Conservation (phyloP, 2,888 invertebrate genomes). For the Caenorhabditis sinica region DNA sequence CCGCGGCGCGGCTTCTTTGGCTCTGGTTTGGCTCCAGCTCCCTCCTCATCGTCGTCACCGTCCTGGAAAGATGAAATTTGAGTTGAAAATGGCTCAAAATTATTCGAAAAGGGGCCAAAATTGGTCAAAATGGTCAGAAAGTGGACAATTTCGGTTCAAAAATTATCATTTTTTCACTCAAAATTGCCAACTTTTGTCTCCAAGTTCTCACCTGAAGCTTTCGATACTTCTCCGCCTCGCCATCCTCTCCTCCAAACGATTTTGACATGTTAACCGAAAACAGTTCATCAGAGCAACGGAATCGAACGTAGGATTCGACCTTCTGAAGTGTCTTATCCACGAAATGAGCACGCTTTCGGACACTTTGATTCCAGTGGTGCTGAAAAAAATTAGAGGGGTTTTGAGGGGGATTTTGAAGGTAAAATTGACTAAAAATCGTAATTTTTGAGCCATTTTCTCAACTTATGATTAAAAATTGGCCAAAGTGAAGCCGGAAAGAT, state of each 20-base stretch:
- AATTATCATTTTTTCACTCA: too few relatives aligned
- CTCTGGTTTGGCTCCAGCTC: conserved; percentile 18
- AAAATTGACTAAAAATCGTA: too few relatives aligned
- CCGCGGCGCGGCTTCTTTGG: conserved; percentile 42
- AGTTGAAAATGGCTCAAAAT: too few relatives aligned
- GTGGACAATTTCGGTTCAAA: too few relatives aligned
- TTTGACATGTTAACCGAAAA: conserved; percentile 72
- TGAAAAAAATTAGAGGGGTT: conserved; percentile 51
- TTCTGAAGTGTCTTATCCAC: conserved; percentile 71
- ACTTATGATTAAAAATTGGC: background rate
- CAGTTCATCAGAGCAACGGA: conserved; percentile 68
- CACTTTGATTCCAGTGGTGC: conserved; percentile 74
- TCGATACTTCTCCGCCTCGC: conserved; percentile 62
- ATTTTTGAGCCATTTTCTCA: too few relatives aligned
- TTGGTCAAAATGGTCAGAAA: too few relatives aligned
- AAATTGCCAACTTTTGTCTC: too few relatives aligned
- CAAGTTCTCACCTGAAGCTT: conserved; percentile 26
- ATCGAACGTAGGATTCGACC: conserved; percentile 73
- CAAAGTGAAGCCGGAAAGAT: background rate
- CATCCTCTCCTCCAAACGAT: conserved; percentile 70
- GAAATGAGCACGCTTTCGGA: conserved; percentile 74
- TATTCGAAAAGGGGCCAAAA: too few relatives aligned
- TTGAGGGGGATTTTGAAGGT: too few relatives aligned
- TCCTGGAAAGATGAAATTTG: conserved; percentile 8
- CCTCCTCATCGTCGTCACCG: conserved; percentile 68